Conservation (phyloP, 1,140 invertebrate species). For the Mercenaria mercenaria region DNA sequence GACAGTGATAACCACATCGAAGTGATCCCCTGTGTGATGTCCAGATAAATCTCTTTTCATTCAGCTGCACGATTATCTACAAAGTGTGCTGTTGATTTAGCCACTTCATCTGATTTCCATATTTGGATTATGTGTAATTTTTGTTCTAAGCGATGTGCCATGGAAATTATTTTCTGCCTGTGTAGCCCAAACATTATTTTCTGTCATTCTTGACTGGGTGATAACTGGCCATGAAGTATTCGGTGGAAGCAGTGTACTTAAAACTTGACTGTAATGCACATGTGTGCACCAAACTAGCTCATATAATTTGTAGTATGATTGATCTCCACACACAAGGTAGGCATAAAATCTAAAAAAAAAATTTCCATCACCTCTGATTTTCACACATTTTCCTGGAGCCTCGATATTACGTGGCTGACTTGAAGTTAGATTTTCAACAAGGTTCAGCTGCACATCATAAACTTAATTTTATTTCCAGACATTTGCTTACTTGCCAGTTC, state of each 20-base stretch:
- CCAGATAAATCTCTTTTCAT: constrained; percentile 33
- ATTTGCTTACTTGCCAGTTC: not conserved
- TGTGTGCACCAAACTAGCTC: too few relatives aligned
- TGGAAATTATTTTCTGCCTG: constrained; percentile 30
- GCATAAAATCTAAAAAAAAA: constrained; percentile 4
- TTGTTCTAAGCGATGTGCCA: constrained; percentile 22
- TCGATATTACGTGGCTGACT: not conserved
- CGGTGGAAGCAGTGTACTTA: constrained; percentile 2
- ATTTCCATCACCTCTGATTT: not conserved
- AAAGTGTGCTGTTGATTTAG: constrained; percentile 8
- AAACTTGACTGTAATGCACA: not conserved
- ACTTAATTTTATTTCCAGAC: not conserved
- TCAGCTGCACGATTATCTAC: not conserved
- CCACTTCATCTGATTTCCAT: constrained; percentile 39
- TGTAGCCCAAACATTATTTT: constrained; percentile 43
- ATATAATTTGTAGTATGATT: not conserved
- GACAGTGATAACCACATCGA: constrained; percentile 46
- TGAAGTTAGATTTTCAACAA: not conserved
- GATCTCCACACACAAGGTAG: not conserved
- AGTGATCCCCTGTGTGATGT: constrained; percentile 22
- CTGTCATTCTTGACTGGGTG: not conserved
- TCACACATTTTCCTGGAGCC: not conserved
- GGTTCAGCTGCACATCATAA: not conserved
- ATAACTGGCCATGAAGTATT: constrained; percentile 2
- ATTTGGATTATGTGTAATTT: constrained; percentile 47